A percentile compares a stretch with the other conserved stretches of the same genome.
Conservation (phyloP, 1,140 invertebrate genomes). For the Lineus longissimus region DNA sequence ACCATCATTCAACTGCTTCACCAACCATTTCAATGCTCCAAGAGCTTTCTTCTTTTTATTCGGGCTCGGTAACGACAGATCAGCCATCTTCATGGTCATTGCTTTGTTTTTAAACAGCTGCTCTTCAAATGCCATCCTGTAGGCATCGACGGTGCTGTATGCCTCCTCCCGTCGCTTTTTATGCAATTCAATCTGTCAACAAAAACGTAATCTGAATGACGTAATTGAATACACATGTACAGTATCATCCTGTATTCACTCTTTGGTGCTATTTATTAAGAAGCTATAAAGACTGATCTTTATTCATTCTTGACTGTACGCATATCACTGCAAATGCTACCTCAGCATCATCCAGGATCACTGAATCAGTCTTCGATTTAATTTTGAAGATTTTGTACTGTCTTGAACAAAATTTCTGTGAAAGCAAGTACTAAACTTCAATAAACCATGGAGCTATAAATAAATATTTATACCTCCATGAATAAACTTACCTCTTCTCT, state of each 20-base stretch:
- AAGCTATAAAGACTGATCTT: too few relatives aligned
- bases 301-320: too few relatives aligned
- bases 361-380: too few relatives aligned
- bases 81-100: constrained; percentile 29
- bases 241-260: not conserved
- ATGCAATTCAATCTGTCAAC: constrained; percentile 27
- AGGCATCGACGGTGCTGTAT: constrained; percentile 41
- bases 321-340: too few relatives aligned
- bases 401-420: too few relatives aligned
- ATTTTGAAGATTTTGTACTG: too few relatives aligned
- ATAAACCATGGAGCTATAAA: not conserved
- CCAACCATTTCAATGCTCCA: constrained; percentile 31
- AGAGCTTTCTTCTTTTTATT: constrained; percentile 28
- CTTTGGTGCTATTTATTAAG: not conserved
- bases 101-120: constrained; percentile 34
- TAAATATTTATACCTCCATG: not conserved
- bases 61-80: constrained; percentile 26
- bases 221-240: not conserved
- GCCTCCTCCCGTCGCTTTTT: constrained; percentile 36
- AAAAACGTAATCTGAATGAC: not conserved
- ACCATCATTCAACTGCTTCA: constrained; percentile 38
- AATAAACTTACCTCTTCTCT: constrained; percentile 34
- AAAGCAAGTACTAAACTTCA: too few relatives aligned
- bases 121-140: constrained; percentile 46
- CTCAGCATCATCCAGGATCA: too few relatives aligned